Base-by-base conservation (phyloP, 1,140 invertebrate genomes). In the Diabrotica undecimpunctata region DNA sequence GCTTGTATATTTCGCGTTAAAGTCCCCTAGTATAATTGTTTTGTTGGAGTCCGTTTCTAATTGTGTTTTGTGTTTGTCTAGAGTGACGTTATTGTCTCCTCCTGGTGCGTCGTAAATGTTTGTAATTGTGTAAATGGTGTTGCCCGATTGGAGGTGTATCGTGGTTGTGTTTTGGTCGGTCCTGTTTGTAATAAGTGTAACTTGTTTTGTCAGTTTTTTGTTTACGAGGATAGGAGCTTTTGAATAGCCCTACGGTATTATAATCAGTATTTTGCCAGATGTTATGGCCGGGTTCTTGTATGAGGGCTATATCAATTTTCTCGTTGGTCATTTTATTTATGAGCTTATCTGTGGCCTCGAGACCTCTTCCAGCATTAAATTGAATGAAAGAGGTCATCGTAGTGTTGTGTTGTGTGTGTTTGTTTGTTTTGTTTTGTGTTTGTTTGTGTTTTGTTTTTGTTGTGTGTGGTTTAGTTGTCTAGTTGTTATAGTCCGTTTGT, bases 381-480 rank as follows among this genome's bases (percentile, higher is more conserved):
- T 62, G 61, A 35, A 62, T 8, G 4, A 62, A n/a, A n/a, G n/a
- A n/a, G n/a, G n/a, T n/a, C n/a, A 11, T 53, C 54, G 53, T 11
- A 41, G 6, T 41, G 6, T 10, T 7, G 6, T 10, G 6, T 7
- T 41, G 39, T 41, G 6, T 6, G 39, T 41, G 39, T n/a, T 41
- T 6, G 6, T 41, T 41, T 41, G 39, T 41, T 6, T 41, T 41
- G 6, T 6, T 41, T 6, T 41, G 39, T 41, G 6, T 41, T 10
- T 41, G 10, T 6, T 41, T 41, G 6, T 6, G 6, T 10, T 41
- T 41, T 41, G 6, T 6, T 41, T 53, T 14, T 11, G 52, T 53
- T 6, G 6, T n/a, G n/a, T 6, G 6, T 6, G 10, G 13, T 53
- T n/a, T n/a, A n/a, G n/a, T n/a, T n/a, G n/a, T n/a, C n/a, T 14